These are phyloP conservation scores for Caenorhabditis afra DNA, from an alignment of 2,888 invertebrate species.

Conservation along the genomic window DNA sequence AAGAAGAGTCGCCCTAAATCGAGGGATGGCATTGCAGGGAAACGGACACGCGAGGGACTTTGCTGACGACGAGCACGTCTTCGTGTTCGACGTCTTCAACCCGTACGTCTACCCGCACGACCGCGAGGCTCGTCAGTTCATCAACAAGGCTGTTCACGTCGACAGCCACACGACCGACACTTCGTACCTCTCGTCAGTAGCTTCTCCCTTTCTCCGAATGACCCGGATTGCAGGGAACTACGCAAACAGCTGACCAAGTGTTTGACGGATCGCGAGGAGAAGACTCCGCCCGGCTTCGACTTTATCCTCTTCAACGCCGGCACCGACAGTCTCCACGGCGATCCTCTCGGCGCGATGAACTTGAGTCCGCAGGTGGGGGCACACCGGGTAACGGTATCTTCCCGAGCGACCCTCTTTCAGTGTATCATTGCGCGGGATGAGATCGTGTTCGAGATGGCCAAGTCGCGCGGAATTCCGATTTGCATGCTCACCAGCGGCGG, in stretches of 20 bases:
- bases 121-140: slow-evolving; percentile 55
- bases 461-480: slow-evolving; percentile 67
- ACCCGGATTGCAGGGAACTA: slow-evolving; percentile 35
- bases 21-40: slow-evolving; percentile 83
- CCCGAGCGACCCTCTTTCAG: slow-evolving; percentile 81
- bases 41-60: slow-evolving; percentile 92
- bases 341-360: slow-evolving; percentile 87
- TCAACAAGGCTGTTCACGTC: slow-evolving; percentile 50
- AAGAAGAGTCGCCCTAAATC: background rate
- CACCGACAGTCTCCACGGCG: slow-evolving; percentile 88
- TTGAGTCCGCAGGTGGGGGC: slow-evolving; percentile 85
- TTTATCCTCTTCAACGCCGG: slow-evolving; percentile 94
- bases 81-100: slow-evolving; percentile 87
- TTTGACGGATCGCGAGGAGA: slow-evolving; percentile 33
- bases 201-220: slow-evolving; percentile 13
- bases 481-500: slow-evolving; percentile 86
- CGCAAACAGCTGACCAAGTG: slow-evolving; percentile 39
- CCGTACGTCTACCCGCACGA: slow-evolving; percentile 51
- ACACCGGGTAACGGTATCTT: background rate
- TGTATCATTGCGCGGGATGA: slow-evolving; percentile 91
- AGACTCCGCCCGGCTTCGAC: slow-evolving; percentile 84
- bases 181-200: slow-evolving; percentile 44
- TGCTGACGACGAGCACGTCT: slow-evolving; percentile 86
- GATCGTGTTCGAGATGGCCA: slow-evolving; percentile 87
- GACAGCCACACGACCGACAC: slow-evolving; percentile 42